Conservation (phyloP, 2,888 invertebrate species). For the Laothoe populi region DNA sequence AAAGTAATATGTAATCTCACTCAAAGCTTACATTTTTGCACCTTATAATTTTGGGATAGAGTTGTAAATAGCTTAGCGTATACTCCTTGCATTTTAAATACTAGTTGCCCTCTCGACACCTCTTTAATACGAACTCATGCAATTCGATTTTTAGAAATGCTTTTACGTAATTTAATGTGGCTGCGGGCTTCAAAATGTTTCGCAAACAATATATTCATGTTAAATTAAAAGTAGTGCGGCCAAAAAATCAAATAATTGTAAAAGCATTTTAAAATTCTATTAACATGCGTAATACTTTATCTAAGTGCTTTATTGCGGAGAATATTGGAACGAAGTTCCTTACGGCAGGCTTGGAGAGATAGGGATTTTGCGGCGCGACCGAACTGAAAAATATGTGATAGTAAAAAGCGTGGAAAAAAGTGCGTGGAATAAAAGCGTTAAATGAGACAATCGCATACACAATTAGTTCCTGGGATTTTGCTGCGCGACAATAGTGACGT, state of each 20-base stretch:
- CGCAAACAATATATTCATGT: neutral
- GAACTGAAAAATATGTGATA: too few relatives aligned
- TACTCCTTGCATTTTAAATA: slow-evolving; percentile 27
- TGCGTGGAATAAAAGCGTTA: too few relatives aligned
- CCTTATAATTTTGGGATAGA: neutral
- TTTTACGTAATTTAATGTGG: slow-evolving; percentile 29
- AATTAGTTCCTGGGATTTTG: too few relatives aligned
- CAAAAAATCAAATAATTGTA: neutral
- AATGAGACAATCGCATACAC: too few relatives aligned
- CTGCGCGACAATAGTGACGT: too few relatives aligned
- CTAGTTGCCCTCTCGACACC: slow-evolving; percentile 34
- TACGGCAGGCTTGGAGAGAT: too few relatives aligned
- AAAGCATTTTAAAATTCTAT: slow-evolving; percentile 5
- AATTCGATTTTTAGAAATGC: slow-evolving; percentile 40
- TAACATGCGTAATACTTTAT: neutral
- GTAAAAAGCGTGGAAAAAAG: too few relatives aligned
- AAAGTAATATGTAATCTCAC: neutral
- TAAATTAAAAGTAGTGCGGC: neutral
- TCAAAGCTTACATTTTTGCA: slow-evolving; percentile 11
- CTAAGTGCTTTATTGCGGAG: neutral
- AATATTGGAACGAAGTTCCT: too few relatives aligned
- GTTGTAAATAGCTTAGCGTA: neutral
- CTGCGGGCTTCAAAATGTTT: slow-evolving; percentile 2
- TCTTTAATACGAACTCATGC: slow-evolving; percentile 29
- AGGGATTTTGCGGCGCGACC: too few relatives aligned